Evolutionary conservation across 1,140 invertebrate species (phyloP), one percentile per base, ranked within the genome.

Genomic region (silkworm (Bombyx mori)): DNA sequence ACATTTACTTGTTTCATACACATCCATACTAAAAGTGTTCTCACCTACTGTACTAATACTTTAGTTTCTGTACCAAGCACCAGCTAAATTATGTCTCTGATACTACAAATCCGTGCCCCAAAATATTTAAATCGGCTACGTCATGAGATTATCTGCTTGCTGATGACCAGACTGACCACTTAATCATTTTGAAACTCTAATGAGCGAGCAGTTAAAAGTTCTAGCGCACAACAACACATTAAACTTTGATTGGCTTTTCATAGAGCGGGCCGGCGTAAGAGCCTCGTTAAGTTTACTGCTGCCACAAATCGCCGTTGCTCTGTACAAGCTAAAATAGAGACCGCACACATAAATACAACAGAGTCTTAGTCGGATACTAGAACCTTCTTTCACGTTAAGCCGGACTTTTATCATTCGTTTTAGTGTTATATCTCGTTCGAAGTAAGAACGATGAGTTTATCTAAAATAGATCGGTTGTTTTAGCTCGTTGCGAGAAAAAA

Each of bases 201-300:
- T 59, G 60, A 60, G 52, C 26, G 52, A 62, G 66, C 26, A 35
- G 26, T 35, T 35, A 35, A 35, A 35, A 35, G 26, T 35, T 35
- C 26, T 35, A 35, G 26, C 26, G 4, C 26, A 35, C 26, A 35
- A 35, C 26, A 35, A 35, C 26, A 35, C 26, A 35, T 76, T 77
- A 74, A 73, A 69, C 52, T 77, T 79, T 77, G 74, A 81, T 81
- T 77, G 68, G 66, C 64, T 68, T 73, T 73, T 80, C 74, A 74
- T 73, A 70, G 69, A 63, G 53, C 51, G 46, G 53, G 58, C 49
- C 60, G 56, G 56, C 58, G 59, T 58, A 65, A 73, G 66, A 66
- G 61, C 64, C 53, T 64, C 69, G 68, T 77, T 75, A 77, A 75
- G 66, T 75, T 75, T 71, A 77, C 54, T 69, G 60, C 65, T 51